Evolutionary conservation across 2,797 vertebrate genomes (phyloP), one percentile per base, ranked within the genome.

Genomic region (Takifugu rubripes): DNA sequence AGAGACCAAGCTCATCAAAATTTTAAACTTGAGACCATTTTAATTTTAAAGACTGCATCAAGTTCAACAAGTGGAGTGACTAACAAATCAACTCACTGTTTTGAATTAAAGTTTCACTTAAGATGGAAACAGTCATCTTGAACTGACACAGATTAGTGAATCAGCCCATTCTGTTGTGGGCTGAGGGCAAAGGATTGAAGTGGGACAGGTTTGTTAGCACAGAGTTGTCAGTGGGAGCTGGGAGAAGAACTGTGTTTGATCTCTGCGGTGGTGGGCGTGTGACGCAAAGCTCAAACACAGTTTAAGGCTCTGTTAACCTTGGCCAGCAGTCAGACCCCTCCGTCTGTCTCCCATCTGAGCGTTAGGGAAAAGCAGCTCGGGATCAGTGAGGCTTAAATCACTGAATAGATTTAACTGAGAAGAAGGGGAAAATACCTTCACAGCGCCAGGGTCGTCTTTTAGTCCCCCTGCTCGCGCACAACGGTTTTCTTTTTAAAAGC

Each of bases 231-330:
- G 76, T 46, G 57, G 56, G 68, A 73, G 74, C 69, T 11, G 52
- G 68, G 65, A 73, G 72, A 78, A 49, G 70, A 77, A 52, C 47
- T 2, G 60, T 12, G 70, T 87, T 86, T 87, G 85, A 89, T 89
- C 78, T 83, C 73, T 48, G 59, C 11, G 44, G 77, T 54, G 74
- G 83, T 83, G 74, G 77, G 84, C 57, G 75, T 82, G 76, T 66
- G 74, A 78, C 69, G 77, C 65, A 12, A 76, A 83, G 84, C 82
- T 87, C 77, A 88, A 85, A 84, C 83, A 81, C 81, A 81, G 79
- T 87, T 84, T 86, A 83, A 77, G 87, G 74, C 77, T 81, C 75
- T 65, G 70, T 81, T 87, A 84, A 89, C 87, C 87, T 90, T 87
- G 88, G 76, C 74, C 81, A 77, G 77, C 68, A 72, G 84, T 86